Base-by-base conservation (phyloP, 2,797 vertebrate species). In the Percopsis omiscomaycus region DNA sequence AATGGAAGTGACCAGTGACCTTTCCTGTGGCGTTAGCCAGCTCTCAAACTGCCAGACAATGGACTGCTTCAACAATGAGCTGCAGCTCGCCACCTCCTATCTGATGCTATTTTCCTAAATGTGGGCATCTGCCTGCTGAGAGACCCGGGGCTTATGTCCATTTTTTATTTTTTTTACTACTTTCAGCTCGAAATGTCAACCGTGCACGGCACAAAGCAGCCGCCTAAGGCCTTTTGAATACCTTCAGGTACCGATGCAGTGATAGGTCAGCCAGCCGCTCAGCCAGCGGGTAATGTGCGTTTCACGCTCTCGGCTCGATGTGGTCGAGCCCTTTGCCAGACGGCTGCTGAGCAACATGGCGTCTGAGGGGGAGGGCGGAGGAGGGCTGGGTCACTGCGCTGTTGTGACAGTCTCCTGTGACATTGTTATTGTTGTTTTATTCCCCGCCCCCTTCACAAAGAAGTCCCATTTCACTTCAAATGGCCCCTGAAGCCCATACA, bases 1-100 rank as follows among this genome's bases (percentile, higher is more conserved):
- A 90, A 90, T 90, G 86, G 86, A 91, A 89, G 84, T 91, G 90
- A 91, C 90, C 87, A 44, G 82, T 87, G 85, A 91, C 88, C 84
- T 92, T 91, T 89, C 80, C 84, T 76, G 81, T 84, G 81, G 86
- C 50, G 68, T 81, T 86, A 80, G 81, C 81, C 64, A 62, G 83
- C 77, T 78, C 81, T 82, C 79, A 79, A 84, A 81, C 74, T 57
- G 86, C 80, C 83, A 86, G 78, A 88, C 84, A 83, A 83, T 87
- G 73, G 84, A 84, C 74, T 73, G 82, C 78, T 64, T 79, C 66
- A 14, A 90, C 86, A 90, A 85, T 87, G 82, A 88, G 80, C 78
- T 55, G 12, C 47, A 3, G 30, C 82, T 80, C 80, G 71, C 85
- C 82, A 85, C 73, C 72, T 81, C 74, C 80, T 80, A 77, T 86